phyloP scores from a whole-genome alignment of 2,113 vertebrate genomes.

The Istiophorus platypterus region DNA sequence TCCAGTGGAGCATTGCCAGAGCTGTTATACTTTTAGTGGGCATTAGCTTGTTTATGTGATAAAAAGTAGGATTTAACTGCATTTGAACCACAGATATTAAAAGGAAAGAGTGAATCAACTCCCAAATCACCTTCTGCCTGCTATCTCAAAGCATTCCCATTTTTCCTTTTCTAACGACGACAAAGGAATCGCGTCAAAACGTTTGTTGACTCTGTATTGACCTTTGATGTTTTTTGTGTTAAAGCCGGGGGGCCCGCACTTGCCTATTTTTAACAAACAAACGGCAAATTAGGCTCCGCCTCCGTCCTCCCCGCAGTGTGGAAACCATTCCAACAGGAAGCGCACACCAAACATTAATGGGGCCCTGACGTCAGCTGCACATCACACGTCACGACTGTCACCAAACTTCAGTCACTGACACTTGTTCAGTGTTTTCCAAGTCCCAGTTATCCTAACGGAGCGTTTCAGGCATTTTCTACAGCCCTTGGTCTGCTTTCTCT shows the following conservation, averaged over 20 bases:
- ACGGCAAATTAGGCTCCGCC: slow-evolving; percentile 19
- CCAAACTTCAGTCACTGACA: slow-evolving; percentile 11
- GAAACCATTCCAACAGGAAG: slow-evolving; percentile 66
- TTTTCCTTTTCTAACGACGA: background rate
- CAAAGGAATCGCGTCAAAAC: background rate
- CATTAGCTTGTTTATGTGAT: slow-evolving; percentile 27
- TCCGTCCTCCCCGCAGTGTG: slow-evolving; percentile 9
- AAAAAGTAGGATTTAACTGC: slow-evolving; percentile 32
- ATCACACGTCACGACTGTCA: slow-evolving; percentile 37
- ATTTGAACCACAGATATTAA: slow-evolving; percentile 13
- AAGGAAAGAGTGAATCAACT: slow-evolving; percentile 3
- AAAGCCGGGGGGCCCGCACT: background rate
- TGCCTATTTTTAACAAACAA: slow-evolving; percentile 31
- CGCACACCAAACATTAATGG: slow-evolving; percentile 51
- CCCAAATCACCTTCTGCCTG: background rate
- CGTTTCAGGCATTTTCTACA: slow-evolving; percentile 2
- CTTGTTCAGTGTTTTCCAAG: background rate
- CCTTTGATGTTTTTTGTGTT: slow-evolving; percentile 20
- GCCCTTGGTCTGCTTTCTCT: background rate
- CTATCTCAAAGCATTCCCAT: background rate
- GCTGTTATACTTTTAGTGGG: background rate
- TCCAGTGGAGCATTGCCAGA: background rate
- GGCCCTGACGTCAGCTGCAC: slow-evolving; percentile 53
- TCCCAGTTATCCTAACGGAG: background rate
- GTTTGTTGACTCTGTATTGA: background rate